Evolutionary conservation across 35 echinoderm and acorn worm genomes (phyloP), one percentile per base, ranked within the genome.

Genomic region (Amphiura filiformis): DNA sequence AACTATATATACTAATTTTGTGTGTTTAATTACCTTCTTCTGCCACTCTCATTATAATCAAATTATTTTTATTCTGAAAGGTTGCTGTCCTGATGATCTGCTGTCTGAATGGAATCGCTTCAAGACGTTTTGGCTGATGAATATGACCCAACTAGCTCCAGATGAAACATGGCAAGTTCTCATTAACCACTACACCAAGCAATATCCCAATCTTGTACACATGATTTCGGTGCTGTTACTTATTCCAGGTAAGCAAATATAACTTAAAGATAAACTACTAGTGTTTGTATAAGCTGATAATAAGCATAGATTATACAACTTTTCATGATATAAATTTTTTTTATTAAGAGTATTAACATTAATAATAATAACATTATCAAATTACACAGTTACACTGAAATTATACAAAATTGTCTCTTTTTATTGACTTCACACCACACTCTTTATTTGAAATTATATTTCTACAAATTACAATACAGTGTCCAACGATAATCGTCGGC

Each of bases 161-260:
- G 34, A 26, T 39, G 85, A 87, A 0, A 44, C 41, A 32, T 87
- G 85, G 85, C 5, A 13, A 22, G 26, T 20, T 14, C 13, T 87
- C 5, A 40, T 87, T 32, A 78, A 31, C 9, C 65, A 79, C 30
- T 87, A 87, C 38, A 38, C 0, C 20, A 35, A 87, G 18, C 34
- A 35, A 13, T 87, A 79, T 38, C 86, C 86, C 1, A 87, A 87
- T 56, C 37, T 88, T 1, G 17, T 7, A 0, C 86, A 88, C 38
- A 44, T 88, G 35, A 47, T 88, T n/a, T 30, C 0, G 0, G 86
- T 88, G 37, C 17, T 88, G 40, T 28, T 88, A 30, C 76, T 88
- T 31, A 37, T 88, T 31, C 86, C 86, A 80, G 86, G 76, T 87
- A 79, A 86, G 34, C 30, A n/a, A n/a, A 1, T 87, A 9, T 9